These are phyloP conservation scores for Chlorocebus sabaeus DNA, from an alignment of 2,113 vertebrate genomes.

Conservation along the genomic window DNA sequence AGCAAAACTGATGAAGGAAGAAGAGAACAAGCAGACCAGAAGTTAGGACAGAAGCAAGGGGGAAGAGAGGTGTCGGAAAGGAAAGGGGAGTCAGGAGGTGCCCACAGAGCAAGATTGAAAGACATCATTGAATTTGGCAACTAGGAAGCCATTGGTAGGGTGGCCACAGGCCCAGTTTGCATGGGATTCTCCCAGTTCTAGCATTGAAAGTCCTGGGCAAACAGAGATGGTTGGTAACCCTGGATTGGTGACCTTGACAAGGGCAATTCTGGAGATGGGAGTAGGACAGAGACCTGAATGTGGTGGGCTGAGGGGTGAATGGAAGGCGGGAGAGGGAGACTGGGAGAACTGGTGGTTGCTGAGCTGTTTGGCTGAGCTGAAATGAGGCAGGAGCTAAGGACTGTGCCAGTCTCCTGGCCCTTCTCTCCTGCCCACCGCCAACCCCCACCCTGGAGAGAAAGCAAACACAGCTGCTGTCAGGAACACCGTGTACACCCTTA, in stretches of 20 bases:
- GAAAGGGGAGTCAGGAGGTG: neutral
- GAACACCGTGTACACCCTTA: neutral
- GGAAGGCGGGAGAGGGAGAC: neutral
- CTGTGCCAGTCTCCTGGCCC: neutral
- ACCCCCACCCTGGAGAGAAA: neutral
- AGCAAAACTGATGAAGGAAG: neutral
- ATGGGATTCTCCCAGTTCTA: neutral
- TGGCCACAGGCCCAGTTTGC: neutral
- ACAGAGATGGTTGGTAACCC: neutral
- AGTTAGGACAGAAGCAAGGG: neutral
- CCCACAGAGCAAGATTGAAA: neutral
- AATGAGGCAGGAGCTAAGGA: neutral
- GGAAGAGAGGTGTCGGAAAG: neutral
- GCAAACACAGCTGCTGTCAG: neutral
- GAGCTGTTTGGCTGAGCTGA: neutral
- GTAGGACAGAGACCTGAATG: neutral
- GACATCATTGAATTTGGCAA: neutral
- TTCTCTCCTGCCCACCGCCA: neutral
- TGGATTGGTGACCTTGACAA: neutral
- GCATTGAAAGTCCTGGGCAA: neutral
- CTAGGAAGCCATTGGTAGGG: neutral
- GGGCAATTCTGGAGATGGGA: neutral
- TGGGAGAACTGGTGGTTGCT: rapidly evolving
- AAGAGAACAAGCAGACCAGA: neutral
- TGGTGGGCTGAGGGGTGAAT: neutral